Percentiles rank a stretch among this genome's conserved stretches.
Evolutionary conservation across 2,113 vertebrate genomes (phyloP).

Genomic region (Ancistrus triradiatus): DNA sequence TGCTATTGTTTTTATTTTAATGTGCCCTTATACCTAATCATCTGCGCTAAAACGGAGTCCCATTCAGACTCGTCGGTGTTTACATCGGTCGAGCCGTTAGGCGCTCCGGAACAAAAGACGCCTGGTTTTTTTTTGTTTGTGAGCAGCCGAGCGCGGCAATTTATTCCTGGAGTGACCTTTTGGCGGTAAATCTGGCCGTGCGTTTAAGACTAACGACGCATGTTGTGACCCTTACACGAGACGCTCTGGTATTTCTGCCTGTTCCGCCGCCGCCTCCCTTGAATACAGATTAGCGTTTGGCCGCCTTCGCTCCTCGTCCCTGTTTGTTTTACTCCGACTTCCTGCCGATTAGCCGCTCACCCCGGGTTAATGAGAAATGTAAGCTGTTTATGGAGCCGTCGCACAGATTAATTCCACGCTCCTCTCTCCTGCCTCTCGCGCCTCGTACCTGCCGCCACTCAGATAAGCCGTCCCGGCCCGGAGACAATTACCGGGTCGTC

Average conservation of each 20-base stretch:
- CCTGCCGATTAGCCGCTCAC: slow-evolving; percentile 38
- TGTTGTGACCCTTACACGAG: slow-evolving; percentile 9
- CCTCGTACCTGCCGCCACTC: slow-evolving; percentile 26
- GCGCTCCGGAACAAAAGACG: background rate
- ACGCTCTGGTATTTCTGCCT: background rate
- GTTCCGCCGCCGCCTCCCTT: background rate
- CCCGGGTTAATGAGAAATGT: slow-evolving; percentile 51
- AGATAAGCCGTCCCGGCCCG: slow-evolving; percentile 39
- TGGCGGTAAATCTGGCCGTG: background rate
- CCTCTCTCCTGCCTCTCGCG: slow-evolving; percentile 27
- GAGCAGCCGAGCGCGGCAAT: background rate
- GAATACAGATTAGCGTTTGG: slow-evolving; percentile 26
- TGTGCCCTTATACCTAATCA: background rate
- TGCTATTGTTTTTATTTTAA: too few relatives aligned
- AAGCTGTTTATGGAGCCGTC: slow-evolving; percentile 39
- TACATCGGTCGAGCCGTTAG: slow-evolving; percentile 7
- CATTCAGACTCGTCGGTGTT: background rate
- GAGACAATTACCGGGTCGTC: slow-evolving; percentile 38
- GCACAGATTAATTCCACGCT: slow-evolving; percentile 42
- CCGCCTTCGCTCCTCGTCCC: slow-evolving; percentile 9
- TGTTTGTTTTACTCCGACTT: slow-evolving; percentile 42
- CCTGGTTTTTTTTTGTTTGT: background rate
- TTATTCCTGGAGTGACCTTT: slow-evolving; percentile 20
- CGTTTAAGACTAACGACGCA: background rate
- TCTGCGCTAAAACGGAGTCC: slow-evolving; percentile 3